Percentiles rank a stretch among this genome's conserved stretches.
Evolutionary conservation across 2,113 vertebrate species (phyloP).

Genomic region (Corythaixoides concolor): DNA sequence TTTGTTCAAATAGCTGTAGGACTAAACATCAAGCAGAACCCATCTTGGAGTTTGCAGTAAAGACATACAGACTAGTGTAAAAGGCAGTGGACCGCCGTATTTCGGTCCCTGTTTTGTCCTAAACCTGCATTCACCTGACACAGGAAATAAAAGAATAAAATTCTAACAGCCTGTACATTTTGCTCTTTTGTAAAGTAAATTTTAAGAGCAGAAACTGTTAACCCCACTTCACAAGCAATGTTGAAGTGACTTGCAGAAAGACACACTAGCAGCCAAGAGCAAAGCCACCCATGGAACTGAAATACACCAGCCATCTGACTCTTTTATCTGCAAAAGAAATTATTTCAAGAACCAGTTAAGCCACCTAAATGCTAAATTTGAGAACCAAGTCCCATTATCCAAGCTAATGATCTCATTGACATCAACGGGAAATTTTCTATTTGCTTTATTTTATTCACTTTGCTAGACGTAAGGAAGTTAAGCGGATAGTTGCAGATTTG

Average conservation of each 20-base stretch:
- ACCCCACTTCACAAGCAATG: not conserved
- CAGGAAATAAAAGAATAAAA: not conserved
- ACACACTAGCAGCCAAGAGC: not conserved
- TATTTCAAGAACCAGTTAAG: not conserved
- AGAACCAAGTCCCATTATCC: not conserved
- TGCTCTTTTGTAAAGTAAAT: not conserved
- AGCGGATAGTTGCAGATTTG: not conserved
- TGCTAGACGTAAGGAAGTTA: not conserved
- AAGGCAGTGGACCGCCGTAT: not conserved
- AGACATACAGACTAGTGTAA: not conserved
- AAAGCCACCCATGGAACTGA: not conserved
- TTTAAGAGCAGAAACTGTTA: not conserved
- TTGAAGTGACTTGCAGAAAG: not conserved
- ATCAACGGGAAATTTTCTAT: not conserved
- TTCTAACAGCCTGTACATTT: not conserved
- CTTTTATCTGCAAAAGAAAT: not conserved
- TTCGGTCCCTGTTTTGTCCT: not conserved
- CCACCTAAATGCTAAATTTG: not conserved
- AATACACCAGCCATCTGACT: not conserved
- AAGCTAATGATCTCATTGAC: not conserved
- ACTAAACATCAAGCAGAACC: not conserved
- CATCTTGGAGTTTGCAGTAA: not conserved
- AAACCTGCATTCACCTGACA: not conserved
- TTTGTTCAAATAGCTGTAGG: not conserved
- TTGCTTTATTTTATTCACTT: not conserved